A percentile compares a stretch with the other conserved stretches of the same genome.
Evolutionary conservation across 30 jellyfish, hydroid and myxozoan genomes (phyloP).

Genomic region (Sanderia malayensis): DNA sequence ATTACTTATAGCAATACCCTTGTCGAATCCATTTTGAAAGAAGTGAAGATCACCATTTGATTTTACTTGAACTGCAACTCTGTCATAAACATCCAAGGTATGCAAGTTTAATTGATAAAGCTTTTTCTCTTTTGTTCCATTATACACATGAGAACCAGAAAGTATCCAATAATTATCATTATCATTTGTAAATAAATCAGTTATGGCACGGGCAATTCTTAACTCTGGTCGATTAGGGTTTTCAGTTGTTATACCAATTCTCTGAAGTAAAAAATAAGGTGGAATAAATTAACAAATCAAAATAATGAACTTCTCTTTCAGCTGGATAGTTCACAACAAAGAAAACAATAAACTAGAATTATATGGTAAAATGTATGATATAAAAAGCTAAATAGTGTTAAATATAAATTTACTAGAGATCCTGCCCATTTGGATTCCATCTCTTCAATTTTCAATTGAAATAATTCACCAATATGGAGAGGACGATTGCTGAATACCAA

Average conservation of each 20-base stretch:
- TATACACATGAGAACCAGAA: conserved; percentile 64
- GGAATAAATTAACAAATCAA: neutral
- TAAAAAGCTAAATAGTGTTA: too few relatives aligned
- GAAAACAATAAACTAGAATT: too few relatives aligned
- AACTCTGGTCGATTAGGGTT: conserved; percentile 40
- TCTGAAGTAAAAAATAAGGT: conserved; percentile 15
- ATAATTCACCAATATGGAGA: conserved; percentile 52
- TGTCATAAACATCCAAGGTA: conserved; percentile 42
- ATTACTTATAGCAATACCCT: conserved; percentile 39
- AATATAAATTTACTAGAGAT: conserved; percentile 77
- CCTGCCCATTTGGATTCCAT: conserved; percentile 89
- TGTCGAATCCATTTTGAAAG: conserved; percentile 55
- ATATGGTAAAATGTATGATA: too few relatives aligned
- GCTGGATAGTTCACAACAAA: too few relatives aligned
- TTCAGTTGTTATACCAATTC: conserved; percentile 76
- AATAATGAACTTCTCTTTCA: too few relatives aligned
- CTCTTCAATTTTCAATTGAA: conserved; percentile 68
- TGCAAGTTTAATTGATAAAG: conserved; percentile 38
- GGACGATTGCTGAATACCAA: conserved; percentile 73
- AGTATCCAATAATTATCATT: conserved; percentile 60
- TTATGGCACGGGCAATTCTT: conserved; percentile 63
- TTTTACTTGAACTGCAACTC: conserved; percentile 71
- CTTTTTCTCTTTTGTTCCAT: conserved; percentile 36
- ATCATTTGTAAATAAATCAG: conserved; percentile 59
- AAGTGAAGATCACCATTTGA: conserved; percentile 73